Base-by-base conservation (phyloP, 2,888 invertebrate species). In the Chymomyza amoena region DNA sequence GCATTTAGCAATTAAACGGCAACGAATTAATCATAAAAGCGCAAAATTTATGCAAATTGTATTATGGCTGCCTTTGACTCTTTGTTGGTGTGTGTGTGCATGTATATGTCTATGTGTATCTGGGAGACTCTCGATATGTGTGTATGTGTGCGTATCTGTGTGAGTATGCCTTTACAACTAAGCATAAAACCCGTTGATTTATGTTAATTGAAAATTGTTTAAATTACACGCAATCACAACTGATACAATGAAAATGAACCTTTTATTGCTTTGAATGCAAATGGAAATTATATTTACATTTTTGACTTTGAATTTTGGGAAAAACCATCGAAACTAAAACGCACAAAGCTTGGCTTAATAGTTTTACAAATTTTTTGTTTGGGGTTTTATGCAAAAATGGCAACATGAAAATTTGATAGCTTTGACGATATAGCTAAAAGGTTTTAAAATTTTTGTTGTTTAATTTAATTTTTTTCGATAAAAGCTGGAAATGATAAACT, bases 191-290 rank as follows among this genome's bases (percentile, higher is more conserved):
- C 32, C 32, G 32, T 3, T 72, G 72, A 87, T 84, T 84, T 88
- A 84, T 81, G 76, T 61, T 77, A 86, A 84, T 88, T 88, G 68
- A 67, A 80, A 81, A 77, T 74, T 69, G 73, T 66, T 64, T 50
- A 59, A 64, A 70, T 51, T 52, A 61, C 54, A 70, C 54, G n/a
- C 54, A 54, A 32, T 32, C 16, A 20, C 54, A 45, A 32, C 32
- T 32, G 32, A 32, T 32, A 32, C 32, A 32, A 32, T 32, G 32
- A 32, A 32, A 32, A 32, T 32, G 32, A 32, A 32, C 32, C 32
- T 32, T 32, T 32, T 32, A 32, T 32, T 32, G 32, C 32, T 32
- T 32, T 32, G 32, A 32, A 32, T 32, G 32, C 7, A 6, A 32
- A 32, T 32, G 32, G 32, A 32, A 32, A 32, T 32, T 32, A 32